Percentiles rank a stretch among this genome's conserved stretches.
phyloP scores from a whole-genome alignment of 2,113 vertebrate genomes.

The Cairina moschata region DNA sequence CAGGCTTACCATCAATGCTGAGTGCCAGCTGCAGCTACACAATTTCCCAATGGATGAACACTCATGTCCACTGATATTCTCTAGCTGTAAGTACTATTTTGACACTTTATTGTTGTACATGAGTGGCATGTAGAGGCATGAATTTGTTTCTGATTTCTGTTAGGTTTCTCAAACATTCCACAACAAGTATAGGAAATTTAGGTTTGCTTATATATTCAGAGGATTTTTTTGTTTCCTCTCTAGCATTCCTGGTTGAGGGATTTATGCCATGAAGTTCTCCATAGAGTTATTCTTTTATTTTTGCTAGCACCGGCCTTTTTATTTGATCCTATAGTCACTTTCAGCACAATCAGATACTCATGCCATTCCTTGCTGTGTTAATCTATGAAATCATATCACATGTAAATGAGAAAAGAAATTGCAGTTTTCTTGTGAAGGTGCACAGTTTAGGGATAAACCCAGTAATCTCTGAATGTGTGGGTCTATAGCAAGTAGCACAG shows the following conservation, averaged over 20 bases:
- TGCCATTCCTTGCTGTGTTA: not conserved
- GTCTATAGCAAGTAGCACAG: not conserved
- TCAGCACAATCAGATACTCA: not conserved
- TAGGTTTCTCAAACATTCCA: not conserved
- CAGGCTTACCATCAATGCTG: slow-evolving; percentile 95
- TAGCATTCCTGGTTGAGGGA: not conserved
- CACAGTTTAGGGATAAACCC: not conserved
- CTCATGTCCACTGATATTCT: slow-evolving; percentile 95
- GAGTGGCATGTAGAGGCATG: not conserved
- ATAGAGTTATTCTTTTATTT: not conserved
- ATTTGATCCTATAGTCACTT: not conserved
- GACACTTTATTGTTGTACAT: not conserved
- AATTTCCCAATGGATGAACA: slow-evolving; percentile 99
- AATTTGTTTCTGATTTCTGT: not conserved
- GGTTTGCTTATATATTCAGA: not conserved
- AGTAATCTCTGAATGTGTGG: not conserved
- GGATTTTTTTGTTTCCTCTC: not conserved
- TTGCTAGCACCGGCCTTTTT: not conserved
- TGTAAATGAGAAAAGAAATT: not conserved
- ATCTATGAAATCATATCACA: not conserved
- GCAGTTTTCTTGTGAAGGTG: not conserved
- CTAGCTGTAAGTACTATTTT: slow-evolving; percentile 91
- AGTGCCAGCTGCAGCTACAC: slow-evolving; percentile 95
- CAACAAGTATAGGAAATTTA: not conserved
- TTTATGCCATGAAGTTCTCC: not conserved